phyloP scores from a whole-genome alignment of 2,888 invertebrate genomes.

The Rhyacophila evoluta region DNA sequence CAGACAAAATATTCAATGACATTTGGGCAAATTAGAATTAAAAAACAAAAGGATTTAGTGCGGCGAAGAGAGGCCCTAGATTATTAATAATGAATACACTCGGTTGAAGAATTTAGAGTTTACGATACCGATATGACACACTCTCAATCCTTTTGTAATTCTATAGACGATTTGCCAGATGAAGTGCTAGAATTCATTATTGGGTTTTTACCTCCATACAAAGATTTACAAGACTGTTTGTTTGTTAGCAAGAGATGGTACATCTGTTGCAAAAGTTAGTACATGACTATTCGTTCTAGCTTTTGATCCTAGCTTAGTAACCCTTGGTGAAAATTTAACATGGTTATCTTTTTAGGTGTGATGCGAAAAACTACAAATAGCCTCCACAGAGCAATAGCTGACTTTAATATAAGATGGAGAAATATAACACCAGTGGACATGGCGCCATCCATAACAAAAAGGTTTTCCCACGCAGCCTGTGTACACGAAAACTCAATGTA shows the following conservation, averaged over 20 bases:
- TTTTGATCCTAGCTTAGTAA: too few relatives aligned
- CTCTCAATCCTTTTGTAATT: slow-evolving; percentile 26
- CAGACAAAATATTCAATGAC: slow-evolving; percentile 8
- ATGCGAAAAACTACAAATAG: slow-evolving; percentile 79
- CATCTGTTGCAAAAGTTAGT: slow-evolving; percentile 85
- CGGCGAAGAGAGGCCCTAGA: neutral
- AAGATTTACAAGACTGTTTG: slow-evolving; percentile 88
- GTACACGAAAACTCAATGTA: slow-evolving; percentile 89
- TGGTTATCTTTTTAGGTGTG: slow-evolving; percentile 75
- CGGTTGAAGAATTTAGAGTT: neutral
- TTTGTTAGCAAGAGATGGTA: slow-evolving; percentile 90
- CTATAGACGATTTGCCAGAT: slow-evolving; percentile 84
- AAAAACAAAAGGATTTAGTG: neutral
- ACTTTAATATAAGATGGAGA: slow-evolving; percentile 83
- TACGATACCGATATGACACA: neutral
- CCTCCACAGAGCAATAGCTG: slow-evolving; percentile 80
- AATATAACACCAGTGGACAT: slow-evolving; percentile 71
- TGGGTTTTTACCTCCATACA: slow-evolving; percentile 89
- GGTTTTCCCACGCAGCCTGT: slow-evolving; percentile 93
- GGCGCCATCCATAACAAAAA: slow-evolving; percentile 84
- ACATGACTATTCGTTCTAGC: too few relatives aligned
- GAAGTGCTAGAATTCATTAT: slow-evolving; percentile 95
- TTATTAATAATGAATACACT: neutral
- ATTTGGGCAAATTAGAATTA: neutral
- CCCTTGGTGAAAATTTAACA: neutral